Conservation (phyloP, 2,113 vertebrate genomes). For the Cyrtonyx montezumae region DNA sequence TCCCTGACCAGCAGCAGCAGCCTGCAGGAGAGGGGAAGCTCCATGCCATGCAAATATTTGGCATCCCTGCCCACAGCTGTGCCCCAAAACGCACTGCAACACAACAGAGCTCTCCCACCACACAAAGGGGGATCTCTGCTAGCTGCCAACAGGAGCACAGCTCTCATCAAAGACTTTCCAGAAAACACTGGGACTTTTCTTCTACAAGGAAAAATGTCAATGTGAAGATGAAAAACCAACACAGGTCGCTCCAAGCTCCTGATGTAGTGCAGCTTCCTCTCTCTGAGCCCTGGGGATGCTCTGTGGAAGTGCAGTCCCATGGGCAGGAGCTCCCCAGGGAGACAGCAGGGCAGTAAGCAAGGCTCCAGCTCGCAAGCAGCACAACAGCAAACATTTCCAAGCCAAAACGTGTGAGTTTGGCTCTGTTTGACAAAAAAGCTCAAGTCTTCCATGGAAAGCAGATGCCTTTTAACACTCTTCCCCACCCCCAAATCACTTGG, state of each 20-base stretch:
- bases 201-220: background rate
- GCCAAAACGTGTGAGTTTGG: conserved; percentile 32
- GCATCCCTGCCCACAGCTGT: background rate
- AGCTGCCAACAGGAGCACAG: background rate
- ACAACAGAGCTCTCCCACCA: background rate
- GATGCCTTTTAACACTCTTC: conserved; percentile 58
- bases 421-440: conserved; percentile 23
- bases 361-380: background rate
- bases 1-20: background rate
- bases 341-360: background rate
- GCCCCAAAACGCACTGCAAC: background rate
- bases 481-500: conserved; percentile 30
- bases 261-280: background rate
- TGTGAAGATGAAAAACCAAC: background rate
- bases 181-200: background rate
- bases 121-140: background rate
- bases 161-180: background rate
- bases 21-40: background rate
- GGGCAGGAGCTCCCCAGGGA: background rate
- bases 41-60: background rate
- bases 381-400: background rate
- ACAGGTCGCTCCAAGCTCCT: background rate
- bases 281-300: background rate
- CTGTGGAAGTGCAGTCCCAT: background rate
- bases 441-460: conserved; percentile 53